A percentile compares a stretch with the other conserved stretches of the same genome.
Conservation (phyloP, 2,888 invertebrate genomes). For the Deladenus siricidicola region DNA sequence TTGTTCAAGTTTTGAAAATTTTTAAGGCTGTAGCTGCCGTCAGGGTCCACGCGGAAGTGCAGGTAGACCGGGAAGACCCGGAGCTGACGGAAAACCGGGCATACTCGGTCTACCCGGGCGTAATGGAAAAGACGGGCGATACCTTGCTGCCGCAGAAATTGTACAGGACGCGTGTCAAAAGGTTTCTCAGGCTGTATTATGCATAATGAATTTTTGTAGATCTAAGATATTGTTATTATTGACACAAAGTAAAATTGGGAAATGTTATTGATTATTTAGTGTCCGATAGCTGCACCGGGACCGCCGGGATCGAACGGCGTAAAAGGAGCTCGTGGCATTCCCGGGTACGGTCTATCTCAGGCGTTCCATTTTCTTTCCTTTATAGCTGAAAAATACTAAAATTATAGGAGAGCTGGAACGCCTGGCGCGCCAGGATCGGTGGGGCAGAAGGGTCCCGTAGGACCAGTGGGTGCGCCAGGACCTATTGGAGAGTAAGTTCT, state of each 20-base stretch:
- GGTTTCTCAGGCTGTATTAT: background rate
- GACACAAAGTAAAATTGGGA: background rate
- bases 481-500: background rate
- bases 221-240: too few relatives aligned
- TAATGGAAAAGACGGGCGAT: conserved; percentile 11
- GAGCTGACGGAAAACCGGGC: conserved; percentile 10
- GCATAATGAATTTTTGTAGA: background rate
- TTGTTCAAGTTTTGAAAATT: too few relatives aligned
- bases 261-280: background rate
- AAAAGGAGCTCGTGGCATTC: conserved; percentile 7
- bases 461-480: background rate
- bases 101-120: conserved; percentile 7
- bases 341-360: conserved; percentile 13
- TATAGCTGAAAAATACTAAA: background rate
- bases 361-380: background rate
- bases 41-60: conserved; percentile 10
- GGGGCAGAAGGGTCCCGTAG: conserved; percentile 6
- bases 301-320: conserved; percentile 13
- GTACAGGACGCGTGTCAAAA: conserved; percentile 14
- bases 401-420: conserved; percentile 1
- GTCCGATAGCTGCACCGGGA: conserved; percentile 11
- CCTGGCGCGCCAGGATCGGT: conserved; percentile 5
- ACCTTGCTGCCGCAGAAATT: conserved; percentile 5
- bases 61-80: conserved; percentile 8
- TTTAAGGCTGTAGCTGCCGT: conserved; percentile 4